A percentile compares a stretch with the other conserved stretches of the same genome.
phyloP scores from a whole-genome alignment of 2,797 vertebrate genomes.

The Cyclura pinguis region DNA sequence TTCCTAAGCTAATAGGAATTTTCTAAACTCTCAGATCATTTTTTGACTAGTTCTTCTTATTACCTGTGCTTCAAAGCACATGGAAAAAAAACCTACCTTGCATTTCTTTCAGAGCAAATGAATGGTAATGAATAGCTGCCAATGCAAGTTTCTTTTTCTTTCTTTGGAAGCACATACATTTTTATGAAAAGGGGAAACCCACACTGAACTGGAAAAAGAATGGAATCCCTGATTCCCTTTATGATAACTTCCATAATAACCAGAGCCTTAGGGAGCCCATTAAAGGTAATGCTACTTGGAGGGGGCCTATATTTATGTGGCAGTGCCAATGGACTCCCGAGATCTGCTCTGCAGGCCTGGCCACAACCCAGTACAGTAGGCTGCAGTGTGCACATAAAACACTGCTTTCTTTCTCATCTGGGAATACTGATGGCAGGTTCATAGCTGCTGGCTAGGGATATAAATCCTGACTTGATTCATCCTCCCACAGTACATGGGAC shows the following conservation, averaged over 20 bases:
- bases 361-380: background rate
- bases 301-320: background rate
- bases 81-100: background rate
- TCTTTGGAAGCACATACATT: background rate
- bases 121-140: background rate
- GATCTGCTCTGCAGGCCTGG: background rate
- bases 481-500: too few relatives aligned
- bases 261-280: background rate
- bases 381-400: background rate
- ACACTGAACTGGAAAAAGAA: background rate
- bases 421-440: background rate
- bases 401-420: background rate
- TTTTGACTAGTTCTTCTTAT: background rate
- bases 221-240: background rate
- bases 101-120: conserved; percentile 10
- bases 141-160: background rate
- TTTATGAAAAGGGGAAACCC: background rate
- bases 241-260: background rate
- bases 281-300: background rate
- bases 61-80: background rate
- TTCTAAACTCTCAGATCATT: conserved; percentile 10
- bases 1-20: conserved; percentile 17
- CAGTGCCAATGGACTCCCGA: background rate
- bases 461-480: too few relatives aligned
- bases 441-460: background rate